phyloP scores from a whole-genome alignment of 1,140 invertebrate species.

The Zaprionus camerounensis region DNA sequence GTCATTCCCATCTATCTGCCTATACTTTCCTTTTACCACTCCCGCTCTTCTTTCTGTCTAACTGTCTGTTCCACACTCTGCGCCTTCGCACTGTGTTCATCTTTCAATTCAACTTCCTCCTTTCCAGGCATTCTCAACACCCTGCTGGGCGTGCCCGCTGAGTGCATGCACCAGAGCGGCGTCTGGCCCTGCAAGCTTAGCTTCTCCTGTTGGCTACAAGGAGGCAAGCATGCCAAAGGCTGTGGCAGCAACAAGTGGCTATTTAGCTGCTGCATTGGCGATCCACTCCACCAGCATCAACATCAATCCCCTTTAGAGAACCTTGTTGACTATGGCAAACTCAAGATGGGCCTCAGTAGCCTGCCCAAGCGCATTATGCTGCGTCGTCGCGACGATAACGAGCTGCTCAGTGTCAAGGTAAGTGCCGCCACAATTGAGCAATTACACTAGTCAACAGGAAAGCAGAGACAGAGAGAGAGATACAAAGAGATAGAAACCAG shows the following conservation, averaged over 20 bases:
- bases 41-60: neutral
- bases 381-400: constrained; percentile 76
- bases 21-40: too few relatives aligned
- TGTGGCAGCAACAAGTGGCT: constrained; percentile 88
- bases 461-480: neutral
- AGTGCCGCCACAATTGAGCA: constrained; percentile 30
- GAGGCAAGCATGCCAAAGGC: constrained; percentile 87
- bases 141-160: constrained; percentile 87
- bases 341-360: constrained; percentile 56
- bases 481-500: neutral
- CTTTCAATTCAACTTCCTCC: constrained; percentile 7
- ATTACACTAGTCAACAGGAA: constrained; percentile 32
- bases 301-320: constrained; percentile 80
- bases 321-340: constrained; percentile 70
- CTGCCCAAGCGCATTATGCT: constrained; percentile 77
- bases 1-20: too few relatives aligned
- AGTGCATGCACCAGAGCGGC: constrained; percentile 86
- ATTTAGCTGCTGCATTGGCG: constrained; percentile 88
- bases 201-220: constrained; percentile 90
- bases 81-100: neutral
- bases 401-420: constrained; percentile 66
- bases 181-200: constrained; percentile 88
- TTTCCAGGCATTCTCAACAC: constrained; percentile 84
- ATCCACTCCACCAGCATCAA: constrained; percentile 86
- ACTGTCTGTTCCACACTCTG: neutral